These are phyloP conservation scores for Catostylus mosaicus DNA, from an alignment of 30 jellyfish, hydroid and myxozoan species.

Conservation along the genomic window DNA sequence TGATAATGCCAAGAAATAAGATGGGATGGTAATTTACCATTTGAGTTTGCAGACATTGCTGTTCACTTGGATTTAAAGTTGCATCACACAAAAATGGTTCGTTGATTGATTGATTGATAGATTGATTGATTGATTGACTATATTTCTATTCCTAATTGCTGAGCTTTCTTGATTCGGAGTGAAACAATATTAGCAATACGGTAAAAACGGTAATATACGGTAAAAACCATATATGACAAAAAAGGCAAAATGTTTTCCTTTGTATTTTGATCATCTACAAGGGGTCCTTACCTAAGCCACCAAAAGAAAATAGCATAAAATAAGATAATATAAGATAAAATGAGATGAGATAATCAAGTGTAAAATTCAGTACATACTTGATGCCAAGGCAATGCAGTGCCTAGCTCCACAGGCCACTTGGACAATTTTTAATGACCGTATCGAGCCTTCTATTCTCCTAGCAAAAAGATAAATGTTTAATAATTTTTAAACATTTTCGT, in stretches of 20 bases:
- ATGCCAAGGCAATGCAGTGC: conserved; percentile 78
- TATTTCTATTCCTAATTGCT: not conserved
- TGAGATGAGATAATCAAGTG: not conserved
- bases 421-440: conserved; percentile 4
- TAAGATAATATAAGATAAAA: not conserved
- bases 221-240: too few species aligned
- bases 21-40: too few species aligned
- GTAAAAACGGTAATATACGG: too few species aligned
- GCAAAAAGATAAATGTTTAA: not conserved
- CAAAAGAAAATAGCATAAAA: not conserved
- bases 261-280: not conserved
- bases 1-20: too few species aligned
- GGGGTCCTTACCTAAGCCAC: not conserved
- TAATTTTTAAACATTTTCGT: too few species aligned
- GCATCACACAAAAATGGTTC: too few species aligned
- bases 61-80: too few species aligned
- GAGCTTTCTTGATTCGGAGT: not conserved
- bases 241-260: not conserved
- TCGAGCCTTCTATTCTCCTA: conserved; percentile 19
- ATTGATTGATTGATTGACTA: too few species aligned
- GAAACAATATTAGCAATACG: not conserved
- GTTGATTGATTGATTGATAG: too few species aligned
- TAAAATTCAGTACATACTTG: conserved; percentile 51
- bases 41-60: too few species aligned
- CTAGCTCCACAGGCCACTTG: conserved; percentile 82